Evolutionary conservation across 2,888 invertebrate genomes (phyloP), one percentile per base, ranked within the genome.

Genomic region (Drosophila limbata): DNA sequence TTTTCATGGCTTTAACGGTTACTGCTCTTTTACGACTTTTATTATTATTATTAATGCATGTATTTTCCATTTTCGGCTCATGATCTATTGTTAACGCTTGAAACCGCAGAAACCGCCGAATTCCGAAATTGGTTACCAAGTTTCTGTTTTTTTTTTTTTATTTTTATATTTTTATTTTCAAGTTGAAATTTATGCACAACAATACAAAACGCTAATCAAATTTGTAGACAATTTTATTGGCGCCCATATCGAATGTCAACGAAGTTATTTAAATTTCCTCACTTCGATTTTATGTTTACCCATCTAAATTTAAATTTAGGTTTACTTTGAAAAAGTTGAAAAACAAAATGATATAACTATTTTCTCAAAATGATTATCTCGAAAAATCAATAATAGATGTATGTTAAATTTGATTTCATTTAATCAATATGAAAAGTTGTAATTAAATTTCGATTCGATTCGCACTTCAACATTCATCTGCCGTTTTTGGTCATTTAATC

Each of bases 1-100:
- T 83, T 89, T 86, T 83, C 79, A 67, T 73, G 71, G 88, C 86
- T 83, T 85, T 88, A 89, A 85, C 85, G 88, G 89, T 86, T 80
- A 84, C 87, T 72, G 77, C 82, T 72, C 84, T 84, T 88, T 88
- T 88, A 83, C 81, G 85, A 82, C 86, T 79, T 85, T 83, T 88
- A 82, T 82, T 87, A 85, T 84, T 82, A 81, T 82, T 82, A 88
- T 82, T 82, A 85, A 84, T 85, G 83, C 73, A 80, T 85, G 77
- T 85, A 82, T 87, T 79, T 87, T 69, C 88, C 88, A 86, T 83
- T 80, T 88, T 86, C 64, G 82, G 63, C 66, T 64, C 63, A 66
- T 79, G 79, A 84, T 84, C 82, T 79, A 79, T 87, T 87, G 82
- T 81, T 64, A 70, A 40, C 59, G 69, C 73, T 63, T 61, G 73